Evolutionary conservation across 2,113 vertebrate species (phyloP), one percentile per base, ranked within the genome.

Genomic region (Centropus unirufus): DNA sequence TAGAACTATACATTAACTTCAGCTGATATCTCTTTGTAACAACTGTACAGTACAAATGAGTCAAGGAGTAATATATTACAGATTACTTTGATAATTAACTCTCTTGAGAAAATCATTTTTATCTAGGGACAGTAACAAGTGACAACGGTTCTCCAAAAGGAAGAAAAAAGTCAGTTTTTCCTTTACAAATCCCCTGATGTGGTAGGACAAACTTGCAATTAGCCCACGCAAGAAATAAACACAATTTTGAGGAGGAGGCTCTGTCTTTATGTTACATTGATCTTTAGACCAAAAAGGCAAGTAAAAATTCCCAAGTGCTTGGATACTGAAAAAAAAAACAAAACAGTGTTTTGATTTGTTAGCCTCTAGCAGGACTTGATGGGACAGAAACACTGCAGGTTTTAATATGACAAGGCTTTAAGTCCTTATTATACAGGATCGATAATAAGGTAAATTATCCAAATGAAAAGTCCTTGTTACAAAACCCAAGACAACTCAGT

Each of bases 41-140:
- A 49, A 11, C 14, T 59, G 26, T 73, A 23, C 34, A 68, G 63
- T 36, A 68, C 12, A 36, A 66, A 16, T 46, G 21, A 82, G 63
- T 83, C 40, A 20, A 75, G 40, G 17, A 21, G 55, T 49, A 44
- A 73, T 21, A 46, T 24, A 19, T 17, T 79, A 32, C 69, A 83
- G 42, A 51, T 32, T 1, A n/a, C 18, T 81, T 89, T 66, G 54
- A 67, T 96, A 96, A 97, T 96, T 93, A 95, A 92, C 62, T 90
- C 94, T 44, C 61, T 51, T 39, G 36, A 63, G 82, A 94, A 93
- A 62, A 7, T 15, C 0, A 8, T 83, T 84, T 87, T 81, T 51
- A 59, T 73, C 76, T 87, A 55, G 54, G 67, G 8, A 73, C 23
- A 39, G 49, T 39, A 84, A 69, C 52, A 63, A 19, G 49, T 39